These are phyloP conservation scores for Echinometra lucunter DNA, from an alignment of 53 echinoderm and acorn worm species.

Conservation along the genomic window DNA sequence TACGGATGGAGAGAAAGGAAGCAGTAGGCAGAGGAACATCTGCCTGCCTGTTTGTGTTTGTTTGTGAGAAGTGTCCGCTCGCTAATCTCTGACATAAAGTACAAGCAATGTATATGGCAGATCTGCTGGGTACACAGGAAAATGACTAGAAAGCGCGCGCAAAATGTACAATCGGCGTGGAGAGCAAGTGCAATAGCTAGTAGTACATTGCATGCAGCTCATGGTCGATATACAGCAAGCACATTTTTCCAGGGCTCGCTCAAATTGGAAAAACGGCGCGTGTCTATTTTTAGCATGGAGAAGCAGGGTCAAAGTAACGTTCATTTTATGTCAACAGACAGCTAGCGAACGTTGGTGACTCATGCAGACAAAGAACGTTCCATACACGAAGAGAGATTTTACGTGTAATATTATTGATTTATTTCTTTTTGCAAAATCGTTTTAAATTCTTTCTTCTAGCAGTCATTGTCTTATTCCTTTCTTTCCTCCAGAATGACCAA, in stretches of 20 bases:
- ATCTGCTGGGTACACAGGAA: background rate
- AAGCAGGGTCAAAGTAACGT: conserved; percentile 62
- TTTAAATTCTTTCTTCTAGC: too few relatives aligned
- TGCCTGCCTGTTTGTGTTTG: background rate
- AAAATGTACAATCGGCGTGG: too few relatives aligned
- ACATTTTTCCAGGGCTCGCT: conserved; percentile 28
- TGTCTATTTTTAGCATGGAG: conserved; percentile 63
- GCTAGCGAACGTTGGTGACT: background rate
- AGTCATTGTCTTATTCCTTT: background rate
- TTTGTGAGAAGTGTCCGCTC: too few relatives aligned
- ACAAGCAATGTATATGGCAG: background rate
- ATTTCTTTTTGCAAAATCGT: background rate
- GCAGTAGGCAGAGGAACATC: background rate
- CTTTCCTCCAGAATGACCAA: background rate
- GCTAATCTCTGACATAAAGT: too few relatives aligned
- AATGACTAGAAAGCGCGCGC: too few relatives aligned
- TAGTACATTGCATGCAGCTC: background rate
- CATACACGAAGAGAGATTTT: background rate
- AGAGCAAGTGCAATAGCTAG: background rate
- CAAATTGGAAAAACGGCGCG: conserved; percentile 51
- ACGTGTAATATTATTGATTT: background rate
- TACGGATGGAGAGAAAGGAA: background rate
- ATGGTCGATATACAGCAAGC: background rate
- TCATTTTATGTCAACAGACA: conserved; percentile 55
- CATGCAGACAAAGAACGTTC: conserved; percentile 20